phyloP scores from a whole-genome alignment of 1,140 invertebrate species.

The Lordiphosa mommai region DNA sequence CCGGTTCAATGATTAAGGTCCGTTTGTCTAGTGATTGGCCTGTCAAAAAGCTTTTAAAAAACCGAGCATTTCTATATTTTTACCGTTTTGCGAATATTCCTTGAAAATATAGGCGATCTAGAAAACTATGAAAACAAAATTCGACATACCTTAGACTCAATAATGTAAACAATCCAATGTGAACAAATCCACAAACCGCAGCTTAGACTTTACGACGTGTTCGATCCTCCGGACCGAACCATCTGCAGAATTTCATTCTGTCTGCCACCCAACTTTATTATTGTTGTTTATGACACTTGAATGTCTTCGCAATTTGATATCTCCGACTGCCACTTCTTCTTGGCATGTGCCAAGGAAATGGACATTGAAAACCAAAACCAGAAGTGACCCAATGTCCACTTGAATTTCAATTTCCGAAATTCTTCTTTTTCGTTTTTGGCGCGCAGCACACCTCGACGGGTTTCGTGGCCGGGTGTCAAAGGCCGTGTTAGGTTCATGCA shows the following conservation, averaged over 20 bases:
- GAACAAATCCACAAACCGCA: too few relatives aligned
- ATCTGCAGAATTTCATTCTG: too few relatives aligned
- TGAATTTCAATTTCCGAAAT: conserved; percentile 60
- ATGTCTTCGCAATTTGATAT: conserved; percentile 53
- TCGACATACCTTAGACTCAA: too few relatives aligned
- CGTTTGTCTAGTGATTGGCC: too few relatives aligned
- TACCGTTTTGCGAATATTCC: too few relatives aligned
- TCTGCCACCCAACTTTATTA: not conserved
- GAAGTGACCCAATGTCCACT: conserved; percentile 61
- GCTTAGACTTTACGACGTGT: too few relatives aligned
- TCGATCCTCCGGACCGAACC: not conserved
- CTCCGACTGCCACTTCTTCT: conserved; percentile 28
- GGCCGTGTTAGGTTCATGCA: conserved; percentile 58
- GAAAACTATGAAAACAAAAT: too few relatives aligned
- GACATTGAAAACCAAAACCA: conserved; percentile 66
- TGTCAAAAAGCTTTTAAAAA: too few relatives aligned
- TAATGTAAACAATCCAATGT: too few relatives aligned
- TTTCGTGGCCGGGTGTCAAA: conserved; percentile 50
- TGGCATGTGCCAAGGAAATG: conserved; percentile 76
- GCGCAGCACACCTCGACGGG: conserved; percentile 6
- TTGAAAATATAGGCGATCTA: too few relatives aligned
- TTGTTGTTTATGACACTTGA: conserved; percentile 42
- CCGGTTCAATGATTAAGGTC: too few relatives aligned
- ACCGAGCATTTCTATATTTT: too few relatives aligned
- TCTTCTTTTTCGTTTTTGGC: conserved; percentile 17